A percentile compares a stretch with the other conserved stretches of the same genome.
Conservation (phyloP, 2,888 invertebrate species). For the Synergus japonicus region DNA sequence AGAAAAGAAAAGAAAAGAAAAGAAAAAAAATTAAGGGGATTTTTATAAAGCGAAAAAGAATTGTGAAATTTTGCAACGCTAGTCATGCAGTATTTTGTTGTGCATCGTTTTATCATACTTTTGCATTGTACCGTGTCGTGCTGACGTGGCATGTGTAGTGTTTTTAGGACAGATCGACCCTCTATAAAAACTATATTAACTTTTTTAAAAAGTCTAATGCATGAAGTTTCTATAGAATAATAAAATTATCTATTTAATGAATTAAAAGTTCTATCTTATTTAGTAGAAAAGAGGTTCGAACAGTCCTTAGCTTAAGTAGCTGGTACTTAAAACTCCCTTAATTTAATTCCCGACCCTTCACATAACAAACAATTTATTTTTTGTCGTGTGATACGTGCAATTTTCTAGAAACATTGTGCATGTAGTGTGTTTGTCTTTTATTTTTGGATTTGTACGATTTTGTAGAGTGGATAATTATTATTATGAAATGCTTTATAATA, state of each 20-base stretch:
- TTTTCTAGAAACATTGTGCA: conserved; percentile 59
- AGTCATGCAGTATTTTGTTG: conserved; percentile 47
- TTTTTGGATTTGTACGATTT: conserved; percentile 30
- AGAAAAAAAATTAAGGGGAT: not conserved
- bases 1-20: too few species aligned
- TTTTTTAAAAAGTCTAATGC: not conserved
- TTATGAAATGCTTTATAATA: conserved; percentile 40
- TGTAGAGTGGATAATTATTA: conserved; percentile 39
- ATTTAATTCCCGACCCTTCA: conserved; percentile 50
- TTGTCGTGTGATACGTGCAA: conserved; percentile 52
- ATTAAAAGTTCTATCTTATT: not conserved
- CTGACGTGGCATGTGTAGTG: conserved; percentile 70
- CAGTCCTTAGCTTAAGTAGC: conserved; percentile 65
- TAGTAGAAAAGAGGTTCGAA: conserved; percentile 41
- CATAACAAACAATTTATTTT: conserved; percentile 49
- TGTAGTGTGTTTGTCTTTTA: conserved; percentile 59
- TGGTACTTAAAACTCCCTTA: conserved; percentile 62
- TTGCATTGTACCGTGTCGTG: conserved; percentile 64
- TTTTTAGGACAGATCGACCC: conserved; percentile 45
- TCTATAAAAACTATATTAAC: conserved; percentile 18
- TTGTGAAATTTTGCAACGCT: conserved; percentile 34
- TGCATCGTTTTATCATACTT: conserved; percentile 57
- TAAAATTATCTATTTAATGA: not conserved
- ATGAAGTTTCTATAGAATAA: not conserved
- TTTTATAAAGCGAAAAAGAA: not conserved